Conservation (phyloP, 2,888 invertebrate species). For the Eupithecia inturbata region DNA sequence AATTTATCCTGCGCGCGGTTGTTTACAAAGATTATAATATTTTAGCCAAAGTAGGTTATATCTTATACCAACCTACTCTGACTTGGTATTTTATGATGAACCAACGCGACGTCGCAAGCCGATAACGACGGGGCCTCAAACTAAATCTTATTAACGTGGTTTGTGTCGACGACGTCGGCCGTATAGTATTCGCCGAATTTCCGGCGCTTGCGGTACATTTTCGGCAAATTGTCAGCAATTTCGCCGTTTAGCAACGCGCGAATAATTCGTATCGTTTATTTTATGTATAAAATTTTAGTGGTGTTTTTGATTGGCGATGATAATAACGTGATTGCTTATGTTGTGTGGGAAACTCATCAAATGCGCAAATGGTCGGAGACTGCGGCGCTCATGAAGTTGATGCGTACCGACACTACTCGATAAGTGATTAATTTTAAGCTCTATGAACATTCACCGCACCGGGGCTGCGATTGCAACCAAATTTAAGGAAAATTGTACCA, state of each 20-base stretch:
- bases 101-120: not conserved
- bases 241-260: conserved; percentile 21
- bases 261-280: conserved; percentile 22
- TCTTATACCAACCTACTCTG: not conserved
- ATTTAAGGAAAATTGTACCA: not conserved
- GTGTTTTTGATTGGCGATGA: conserved; percentile 15
- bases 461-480: not conserved
- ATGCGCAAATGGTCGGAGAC: not conserved
- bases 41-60: not conserved
- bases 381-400: not conserved
- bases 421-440: not conserved
- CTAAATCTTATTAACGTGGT: conserved; percentile 22
- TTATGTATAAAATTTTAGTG: conserved; percentile 23
- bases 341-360: conserved; percentile 19
- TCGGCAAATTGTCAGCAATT: conserved; percentile 28
- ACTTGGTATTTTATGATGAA: conserved; percentile 3
- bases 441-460: not conserved
- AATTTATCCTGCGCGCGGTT: not conserved
- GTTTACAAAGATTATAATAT: conserved; percentile 9
- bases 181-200: conserved; percentile 13
- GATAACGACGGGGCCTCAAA: not conserved
- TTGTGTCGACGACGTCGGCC: not conserved
- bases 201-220: not conserved
- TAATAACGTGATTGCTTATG: conserved; percentile 14
- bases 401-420: not conserved